Percentiles rank a stretch among this genome's conserved stretches.
These are phyloP conservation scores for Ethmia dodecea DNA, from an alignment of 2,888 invertebrate genomes.

Conservation along the genomic window DNA sequence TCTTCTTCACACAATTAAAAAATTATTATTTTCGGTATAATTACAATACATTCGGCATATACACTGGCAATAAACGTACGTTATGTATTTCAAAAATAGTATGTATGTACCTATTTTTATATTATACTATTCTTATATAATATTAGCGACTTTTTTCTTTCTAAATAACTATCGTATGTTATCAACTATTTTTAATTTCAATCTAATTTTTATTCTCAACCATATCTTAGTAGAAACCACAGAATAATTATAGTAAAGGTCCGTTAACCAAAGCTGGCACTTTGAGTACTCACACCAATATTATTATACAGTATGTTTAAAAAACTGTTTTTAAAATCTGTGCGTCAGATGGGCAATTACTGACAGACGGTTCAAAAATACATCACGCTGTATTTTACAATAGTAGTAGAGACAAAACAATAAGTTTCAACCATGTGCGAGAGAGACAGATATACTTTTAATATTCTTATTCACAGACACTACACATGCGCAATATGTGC, in stretches of 20 bases:
- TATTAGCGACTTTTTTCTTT: slow-evolving; percentile 1
- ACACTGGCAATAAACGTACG: background rate
- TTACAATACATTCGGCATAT: background rate
- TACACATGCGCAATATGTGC: too few species aligned
- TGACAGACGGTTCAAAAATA: too few species aligned
- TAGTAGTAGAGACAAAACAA: too few species aligned
- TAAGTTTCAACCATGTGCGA: too few species aligned
- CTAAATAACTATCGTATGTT: slow-evolving; percentile 1
- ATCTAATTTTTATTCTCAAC: background rate
- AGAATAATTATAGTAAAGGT: background rate
- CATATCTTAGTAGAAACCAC: background rate
- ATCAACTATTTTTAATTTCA: background rate
- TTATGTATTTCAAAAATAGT: background rate
- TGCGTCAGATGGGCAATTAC: too few species aligned
- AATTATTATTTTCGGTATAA: background rate
- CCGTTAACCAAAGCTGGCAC: background rate
- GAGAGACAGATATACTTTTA: too few species aligned
- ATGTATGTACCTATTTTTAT: background rate
- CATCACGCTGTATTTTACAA: too few species aligned
- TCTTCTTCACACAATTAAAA: background rate
- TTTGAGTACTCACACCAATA: background rate
- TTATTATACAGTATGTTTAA: too few species aligned
- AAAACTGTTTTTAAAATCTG: too few species aligned
- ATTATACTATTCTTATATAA: background rate
- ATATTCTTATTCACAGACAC: too few species aligned